Evolutionary conservation across 1,140 invertebrate species (phyloP).

Genomic region (Drosophila nigromelanica): DNA sequence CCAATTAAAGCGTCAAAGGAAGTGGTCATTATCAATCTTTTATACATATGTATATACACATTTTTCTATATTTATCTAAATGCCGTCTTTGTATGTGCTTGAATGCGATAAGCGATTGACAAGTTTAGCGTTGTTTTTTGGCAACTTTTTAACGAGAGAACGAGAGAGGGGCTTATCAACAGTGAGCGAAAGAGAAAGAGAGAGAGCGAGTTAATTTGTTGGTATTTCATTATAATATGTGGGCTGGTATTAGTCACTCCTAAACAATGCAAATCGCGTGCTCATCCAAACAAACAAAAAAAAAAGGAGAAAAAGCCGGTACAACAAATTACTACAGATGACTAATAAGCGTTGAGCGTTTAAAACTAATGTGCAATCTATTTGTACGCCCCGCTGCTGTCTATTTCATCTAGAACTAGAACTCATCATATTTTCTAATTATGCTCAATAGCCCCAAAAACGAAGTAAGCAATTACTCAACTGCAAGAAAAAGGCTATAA

Average conservation of each 20-base stretch:
- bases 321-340: slow-evolving; percentile 21
- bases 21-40: slow-evolving; percentile 69
- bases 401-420: not conserved
- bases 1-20: slow-evolving; percentile 52
- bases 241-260: slow-evolving; percentile 54
- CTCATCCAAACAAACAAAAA: slow-evolving; percentile 9
- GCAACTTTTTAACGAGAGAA: not conserved
- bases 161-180: slow-evolving; percentile 15
- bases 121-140: not conserved
- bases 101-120: slow-evolving; percentile 14
- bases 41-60: not conserved
- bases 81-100: not conserved
- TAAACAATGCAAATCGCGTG: slow-evolving; percentile 28
- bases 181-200: slow-evolving; percentile 3
- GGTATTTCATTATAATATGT: slow-evolving; percentile 10
- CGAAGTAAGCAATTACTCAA: not conserved
- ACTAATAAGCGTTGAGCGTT: slow-evolving; percentile 19
- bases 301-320: slow-evolving; percentile 4
- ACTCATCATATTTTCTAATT: not conserved
- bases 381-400: not conserved
- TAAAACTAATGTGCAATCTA: slow-evolving; percentile 1
- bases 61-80: too few relatives aligned
- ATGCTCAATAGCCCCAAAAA: not conserved
- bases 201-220: slow-evolving; percentile 4
- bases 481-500: not conserved